phyloP scores from a whole-genome alignment of 2,888 invertebrate genomes.

The Trichogramma dendrolimi region DNA sequence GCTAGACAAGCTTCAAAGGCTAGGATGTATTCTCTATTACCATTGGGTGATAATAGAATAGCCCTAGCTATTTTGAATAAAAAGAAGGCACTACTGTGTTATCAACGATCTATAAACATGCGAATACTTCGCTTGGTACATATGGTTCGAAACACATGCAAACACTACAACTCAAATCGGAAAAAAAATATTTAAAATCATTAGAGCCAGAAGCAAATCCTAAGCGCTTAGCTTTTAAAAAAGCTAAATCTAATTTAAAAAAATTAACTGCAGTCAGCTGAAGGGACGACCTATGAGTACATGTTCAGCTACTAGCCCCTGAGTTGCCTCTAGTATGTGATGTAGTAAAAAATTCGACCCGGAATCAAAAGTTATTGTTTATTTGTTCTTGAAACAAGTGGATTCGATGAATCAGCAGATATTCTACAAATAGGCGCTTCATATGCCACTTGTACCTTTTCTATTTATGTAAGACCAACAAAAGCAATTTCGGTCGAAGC shows the following conservation, averaged over 20 bases:
- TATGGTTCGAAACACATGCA: not conserved
- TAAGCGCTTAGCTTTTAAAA: not conserved
- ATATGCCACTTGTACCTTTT: conserved; percentile 10
- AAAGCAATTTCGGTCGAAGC: conserved; percentile 9
- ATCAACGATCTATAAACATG: not conserved
- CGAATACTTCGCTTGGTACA: not conserved
- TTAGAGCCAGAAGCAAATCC: not conserved
- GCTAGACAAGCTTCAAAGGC: conserved; percentile 4
- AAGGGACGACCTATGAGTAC: not conserved
- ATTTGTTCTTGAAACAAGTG: conserved; percentile 7
- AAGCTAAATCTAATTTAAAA: not conserved
- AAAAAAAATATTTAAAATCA: not conserved
- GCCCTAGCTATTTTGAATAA: conserved; percentile 4
- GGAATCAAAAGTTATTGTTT: not conserved
- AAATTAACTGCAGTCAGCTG: not conserved
- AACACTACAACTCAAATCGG: not conserved
- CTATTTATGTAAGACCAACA: conserved; percentile 11
- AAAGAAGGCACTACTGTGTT: not conserved
- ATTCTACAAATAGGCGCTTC: conserved; percentile 25
- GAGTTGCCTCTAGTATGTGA: not conserved
- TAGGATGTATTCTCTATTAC: conserved; percentile 6
- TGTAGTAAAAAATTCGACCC: not conserved
- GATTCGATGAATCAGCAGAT: conserved; percentile 7
- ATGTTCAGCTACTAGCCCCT: not conserved
- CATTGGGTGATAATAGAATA: conserved; percentile 12